Conservation (phyloP, 1,140 invertebrate species). For the Mya arenaria region DNA sequence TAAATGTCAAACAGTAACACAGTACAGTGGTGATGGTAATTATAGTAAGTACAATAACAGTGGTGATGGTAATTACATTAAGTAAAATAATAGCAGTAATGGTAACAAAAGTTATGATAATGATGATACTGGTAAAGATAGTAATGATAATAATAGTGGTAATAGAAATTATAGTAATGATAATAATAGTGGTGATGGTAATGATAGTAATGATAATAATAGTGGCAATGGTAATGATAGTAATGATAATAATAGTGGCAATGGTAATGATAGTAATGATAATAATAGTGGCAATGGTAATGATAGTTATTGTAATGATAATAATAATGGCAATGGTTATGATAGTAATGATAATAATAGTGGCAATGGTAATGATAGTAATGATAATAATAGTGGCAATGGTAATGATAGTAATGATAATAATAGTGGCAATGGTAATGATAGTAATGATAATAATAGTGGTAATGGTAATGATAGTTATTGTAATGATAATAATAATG, state of each 20-base stretch:
- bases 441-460: too few species aligned
- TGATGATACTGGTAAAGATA: neutral
- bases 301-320: neutral
- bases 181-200: neutral
- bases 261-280: neutral
- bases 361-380: too few species aligned
- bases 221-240: neutral
- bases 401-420: too few species aligned
- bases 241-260: neutral
- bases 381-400: too few species aligned
- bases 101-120: neutral
- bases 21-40: neutral
- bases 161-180: neutral
- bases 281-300: neutral
- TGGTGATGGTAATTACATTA: neutral
- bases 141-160: neutral
- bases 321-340: neutral
- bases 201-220: neutral
- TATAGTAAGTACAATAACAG: neutral
- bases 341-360: too few species aligned
- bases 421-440: too few species aligned
- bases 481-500: too few species aligned
- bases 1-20: neutral
- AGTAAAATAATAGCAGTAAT: neutral
- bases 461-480: too few species aligned